Evolutionary conservation across 2,797 vertebrate species (phyloP), one percentile per base, ranked within the genome.

Genomic region (Etheostoma perlongum): DNA sequence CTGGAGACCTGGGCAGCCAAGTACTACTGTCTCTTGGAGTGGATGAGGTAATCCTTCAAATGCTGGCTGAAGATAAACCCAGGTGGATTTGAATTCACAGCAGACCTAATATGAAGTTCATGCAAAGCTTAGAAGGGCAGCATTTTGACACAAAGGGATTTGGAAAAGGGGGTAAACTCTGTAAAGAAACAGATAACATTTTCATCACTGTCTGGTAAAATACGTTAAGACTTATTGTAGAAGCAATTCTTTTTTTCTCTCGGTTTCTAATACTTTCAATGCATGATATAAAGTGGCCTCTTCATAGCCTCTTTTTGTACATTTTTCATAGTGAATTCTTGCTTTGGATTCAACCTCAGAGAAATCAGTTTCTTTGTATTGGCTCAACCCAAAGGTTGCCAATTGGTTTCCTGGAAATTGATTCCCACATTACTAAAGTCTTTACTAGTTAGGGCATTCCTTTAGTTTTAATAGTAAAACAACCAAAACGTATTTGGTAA

Each of bases 31-130:
- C 44, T 81, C 70, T 42, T 25, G 16, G 23, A 83, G 71, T 69
- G 66, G 76, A 58, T 11, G 52, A 79, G 78, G 73, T 72, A 83
- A 83, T 85, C 84, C 80, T 76, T 83, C 76, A 79, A 70, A 78
- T 59, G 23, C 72, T 66, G 60, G 57, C 67, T 48, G 63, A 71
- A 53, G 64, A 61, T 65, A 67, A 78, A 63, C 49, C 30, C 47
- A 19, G 53, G 49, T 70, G 69, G 68, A 74, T 77, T 62, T 57
- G 14, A 65, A 76, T 73, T 66, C 80, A 66, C 75, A 65, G 67
- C 47, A 67, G 64, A 76, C 48, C 59, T 57, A 27, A 27, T 44
- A 76, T 52, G 48, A 67, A 58, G 57, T 62, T 73, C 23, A 46
- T 11, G 58, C 64, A 71, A 61, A 68, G n/a, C 36, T 67, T 60